Conservation (phyloP, 35 echinoderm and acorn worm species). For the Heliocidaris erythrogramma region DNA sequence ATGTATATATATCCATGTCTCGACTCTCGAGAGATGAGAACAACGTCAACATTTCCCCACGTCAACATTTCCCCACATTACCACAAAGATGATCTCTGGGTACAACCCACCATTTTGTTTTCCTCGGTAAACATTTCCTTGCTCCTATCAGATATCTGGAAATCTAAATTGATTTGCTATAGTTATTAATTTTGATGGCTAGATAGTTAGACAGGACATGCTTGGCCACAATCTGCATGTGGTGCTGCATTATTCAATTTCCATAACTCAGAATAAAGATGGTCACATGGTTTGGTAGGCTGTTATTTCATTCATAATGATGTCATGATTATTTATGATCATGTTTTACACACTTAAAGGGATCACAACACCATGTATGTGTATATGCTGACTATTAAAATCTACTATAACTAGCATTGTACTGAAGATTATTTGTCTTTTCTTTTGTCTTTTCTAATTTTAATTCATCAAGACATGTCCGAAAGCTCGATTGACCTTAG, state of each 20-base stretch:
- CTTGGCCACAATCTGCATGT: background rate
- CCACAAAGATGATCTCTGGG: background rate
- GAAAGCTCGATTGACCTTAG: too few species aligned
- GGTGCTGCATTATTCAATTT: background rate
- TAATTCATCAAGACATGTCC: too few species aligned
- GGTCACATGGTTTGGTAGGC: too few species aligned
- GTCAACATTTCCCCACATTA: background rate
- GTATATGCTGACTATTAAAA: too few species aligned
- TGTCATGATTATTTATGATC: background rate
- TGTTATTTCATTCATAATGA: background rate
- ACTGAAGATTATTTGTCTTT: too few species aligned
- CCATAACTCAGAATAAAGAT: background rate
- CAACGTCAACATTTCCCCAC: background rate
- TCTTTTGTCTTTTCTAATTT: too few species aligned
- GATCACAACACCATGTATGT: too few species aligned
- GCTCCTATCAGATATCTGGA: background rate
- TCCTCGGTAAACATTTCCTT: background rate
- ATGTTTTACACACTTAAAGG: too few species aligned
- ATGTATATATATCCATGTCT: too few species aligned
- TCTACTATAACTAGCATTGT: too few species aligned
- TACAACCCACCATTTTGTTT: background rate
- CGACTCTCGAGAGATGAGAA: too few species aligned
- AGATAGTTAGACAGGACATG: background rate
- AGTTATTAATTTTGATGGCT: background rate
- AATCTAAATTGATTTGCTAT: background rate